A percentile compares a stretch with the other conserved stretches of the same genome.
These are phyloP conservation scores for Cairina moschata DNA, from an alignment of 2,113 vertebrate species.

Conservation along the genomic window DNA sequence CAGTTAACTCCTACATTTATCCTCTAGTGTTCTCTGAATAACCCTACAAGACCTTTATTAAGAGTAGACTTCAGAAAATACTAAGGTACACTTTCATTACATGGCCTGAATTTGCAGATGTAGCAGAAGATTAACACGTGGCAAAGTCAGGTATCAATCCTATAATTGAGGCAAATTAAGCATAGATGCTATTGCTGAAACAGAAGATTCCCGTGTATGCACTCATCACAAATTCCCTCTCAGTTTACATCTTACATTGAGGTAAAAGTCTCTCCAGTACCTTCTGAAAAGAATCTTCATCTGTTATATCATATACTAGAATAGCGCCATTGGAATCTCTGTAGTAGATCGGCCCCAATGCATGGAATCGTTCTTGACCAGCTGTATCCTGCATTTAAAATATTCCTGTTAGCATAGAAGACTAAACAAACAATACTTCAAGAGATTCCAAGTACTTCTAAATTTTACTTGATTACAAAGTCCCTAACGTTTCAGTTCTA, in stretches of 20 bases:
- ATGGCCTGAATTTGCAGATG: neutral
- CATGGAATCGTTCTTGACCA: constrained; percentile 97
- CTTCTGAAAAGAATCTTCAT: constrained; percentile 99
- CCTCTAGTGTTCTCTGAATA: neutral
- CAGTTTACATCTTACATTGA: neutral
- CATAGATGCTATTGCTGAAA: neutral
- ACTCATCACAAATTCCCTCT: neutral
- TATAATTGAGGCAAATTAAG: neutral
- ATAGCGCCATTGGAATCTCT: constrained; percentile 98
- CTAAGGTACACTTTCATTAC: neutral
- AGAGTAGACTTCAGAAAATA: neutral
- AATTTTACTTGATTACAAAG: neutral
- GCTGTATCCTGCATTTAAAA: constrained; percentile 90
- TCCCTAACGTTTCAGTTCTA: neutral
- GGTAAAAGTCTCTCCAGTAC: constrained; percentile 65
- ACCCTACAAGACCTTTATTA: neutral
- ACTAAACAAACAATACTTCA: neutral
- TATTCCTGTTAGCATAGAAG: neutral
- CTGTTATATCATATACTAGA: constrained; percentile 97
- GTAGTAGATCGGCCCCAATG: constrained; percentile 98
- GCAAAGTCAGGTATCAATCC: neutral
- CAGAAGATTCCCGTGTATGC: neutral
- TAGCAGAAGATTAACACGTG: neutral
- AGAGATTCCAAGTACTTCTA: neutral
- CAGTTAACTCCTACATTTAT: neutral